Evolutionary conservation across 2,113 vertebrate genomes (phyloP).

Genomic region (Nothocercus nigrocapillus): DNA sequence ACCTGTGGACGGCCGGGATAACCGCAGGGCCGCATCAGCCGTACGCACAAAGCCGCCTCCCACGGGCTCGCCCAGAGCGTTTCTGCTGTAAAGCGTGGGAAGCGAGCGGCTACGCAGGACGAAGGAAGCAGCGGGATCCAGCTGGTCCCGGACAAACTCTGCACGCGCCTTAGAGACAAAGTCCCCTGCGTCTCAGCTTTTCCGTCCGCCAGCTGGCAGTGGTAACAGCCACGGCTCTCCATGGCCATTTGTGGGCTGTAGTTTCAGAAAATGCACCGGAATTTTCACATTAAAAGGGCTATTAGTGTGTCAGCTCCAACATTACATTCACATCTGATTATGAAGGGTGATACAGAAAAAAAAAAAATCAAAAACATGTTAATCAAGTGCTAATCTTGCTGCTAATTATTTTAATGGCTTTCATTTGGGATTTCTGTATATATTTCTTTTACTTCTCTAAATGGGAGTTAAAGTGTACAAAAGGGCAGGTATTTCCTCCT

Average conservation of each 20-base stretch:
- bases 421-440: slow-evolving; percentile 43
- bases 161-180: fast-evolving
- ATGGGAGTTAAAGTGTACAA: slow-evolving; percentile 56
- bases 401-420: slow-evolving; percentile 60
- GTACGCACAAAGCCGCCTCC: background rate
- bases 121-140: background rate
- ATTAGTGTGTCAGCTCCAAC: background rate
- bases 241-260: background rate
- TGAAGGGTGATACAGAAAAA: background rate
- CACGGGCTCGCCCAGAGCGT: background rate
- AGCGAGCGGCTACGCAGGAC: background rate
- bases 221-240: background rate
- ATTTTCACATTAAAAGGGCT: background rate
- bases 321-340: background rate
- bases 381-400: slow-evolving; percentile 42
- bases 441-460: slow-evolving; percentile 32
- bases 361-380: background rate
- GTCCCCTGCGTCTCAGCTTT: background rate
- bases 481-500: slow-evolving; percentile 75
- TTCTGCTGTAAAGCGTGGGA: background rate
- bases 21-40: fast-evolving
- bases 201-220: fast-evolving
- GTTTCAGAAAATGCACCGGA: background rate
- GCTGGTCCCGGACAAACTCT: background rate
- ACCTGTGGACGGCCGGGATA: fast-evolving